Conservation (phyloP, 2,113 vertebrate genomes). For the Phainopepla nitens region DNA sequence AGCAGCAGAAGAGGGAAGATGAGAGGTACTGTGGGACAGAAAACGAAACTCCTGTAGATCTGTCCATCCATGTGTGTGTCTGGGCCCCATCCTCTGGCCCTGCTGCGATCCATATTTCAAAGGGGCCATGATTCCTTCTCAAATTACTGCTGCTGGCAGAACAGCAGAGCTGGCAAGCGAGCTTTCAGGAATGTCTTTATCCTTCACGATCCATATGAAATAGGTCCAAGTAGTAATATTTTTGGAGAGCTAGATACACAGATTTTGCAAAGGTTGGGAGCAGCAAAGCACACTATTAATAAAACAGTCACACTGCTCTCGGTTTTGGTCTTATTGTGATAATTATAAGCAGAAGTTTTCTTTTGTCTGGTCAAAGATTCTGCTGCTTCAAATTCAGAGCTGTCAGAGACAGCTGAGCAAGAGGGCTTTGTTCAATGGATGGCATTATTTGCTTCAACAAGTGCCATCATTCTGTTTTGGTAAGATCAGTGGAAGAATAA, state of each 20-base stretch:
- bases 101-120: neutral
- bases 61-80: neutral
- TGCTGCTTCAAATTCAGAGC: neutral
- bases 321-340: neutral
- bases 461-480: neutral
- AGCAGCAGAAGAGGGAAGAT: neutral
- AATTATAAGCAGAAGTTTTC: constrained; percentile 34
- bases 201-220: neutral
- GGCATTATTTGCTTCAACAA: neutral
- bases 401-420: neutral
- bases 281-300: constrained; percentile 11
- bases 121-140: constrained; percentile 16
- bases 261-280: constrained; percentile 27
- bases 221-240: constrained; percentile 34
- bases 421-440: neutral
- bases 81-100: neutral
- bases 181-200: constrained; percentile 19
- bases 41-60: neutral
- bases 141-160: constrained; percentile 33
- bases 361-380: neutral
- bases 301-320: constrained; percentile 6
- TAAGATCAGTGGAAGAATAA: neutral
- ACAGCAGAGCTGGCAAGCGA: neutral
- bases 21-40: neutral
- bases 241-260: constrained; percentile 9